Evolutionary conservation across 30 jellyfish, hydroid and myxozoan species (phyloP), one percentile per base, ranked within the genome.

Genomic region (Aurelia coerulea): DNA sequence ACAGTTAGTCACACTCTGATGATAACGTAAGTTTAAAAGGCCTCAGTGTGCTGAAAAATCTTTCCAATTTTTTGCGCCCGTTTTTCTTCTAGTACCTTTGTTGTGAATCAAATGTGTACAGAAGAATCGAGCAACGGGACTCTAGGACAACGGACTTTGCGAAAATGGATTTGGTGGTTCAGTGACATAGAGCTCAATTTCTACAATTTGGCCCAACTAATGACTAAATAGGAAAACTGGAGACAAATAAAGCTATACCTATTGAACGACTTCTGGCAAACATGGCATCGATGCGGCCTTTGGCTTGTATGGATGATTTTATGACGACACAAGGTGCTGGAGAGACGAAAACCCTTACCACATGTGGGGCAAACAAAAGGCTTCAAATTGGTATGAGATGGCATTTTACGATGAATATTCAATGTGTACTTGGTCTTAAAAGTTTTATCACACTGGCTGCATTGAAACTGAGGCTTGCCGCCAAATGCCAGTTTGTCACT

Each of bases 251-350:
- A 14, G 51, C 10, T 62, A 39, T 34, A 79, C 88, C 93, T 69
- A 74, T 90, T 90, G 75, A 95, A 95, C 6, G 99, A 91, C 71
- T 95, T 95, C 81, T 85, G 88, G 92, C 99, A 95, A 59, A 83
- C 86, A 46, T 78, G 85, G 63, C 99, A 95, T 56, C 93, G 79
- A 72, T 90, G 98, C 7, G 99, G 99, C 66, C 97, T 77, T 78
- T 95, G 98, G 51, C 96, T 90, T 4, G 98, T 95, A 88, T 95
- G 99, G 54, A 90, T 90, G 62, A 90, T 90, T 70, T 90, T 90
- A 63, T 95, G 99, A 37, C 99, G 96, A 62, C 98, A 95, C 23
- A 95, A 95, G n/a, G 98, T 95, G 88, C 99, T 95, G 37, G 99
- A 95, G 39, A 90, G 79, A 15, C 98, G 91, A 81, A 90, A 95